Evolutionary conservation across 2,888 invertebrate genomes (phyloP), one percentile per base, ranked within the genome.

Genomic region (Dolomedes plantarius): DNA sequence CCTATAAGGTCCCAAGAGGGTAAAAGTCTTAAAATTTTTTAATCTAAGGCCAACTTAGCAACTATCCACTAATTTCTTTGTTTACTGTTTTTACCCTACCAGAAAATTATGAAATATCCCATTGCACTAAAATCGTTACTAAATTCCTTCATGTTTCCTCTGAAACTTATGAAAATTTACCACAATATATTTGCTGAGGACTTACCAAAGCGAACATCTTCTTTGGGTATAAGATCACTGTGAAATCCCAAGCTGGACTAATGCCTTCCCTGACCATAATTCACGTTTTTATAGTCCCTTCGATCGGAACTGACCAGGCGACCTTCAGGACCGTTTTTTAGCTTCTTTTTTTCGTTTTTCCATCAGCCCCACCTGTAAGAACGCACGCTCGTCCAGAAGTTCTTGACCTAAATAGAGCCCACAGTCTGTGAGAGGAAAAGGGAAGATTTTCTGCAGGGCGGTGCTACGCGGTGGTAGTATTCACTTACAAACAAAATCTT

Each of bases 221-320:
- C 73, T 67, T 74, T 50, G 41, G 62, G 64, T 71, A 36, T 71
- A 64, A 29, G 46, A 72, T 69, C 68, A 75, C 82, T 56, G 16
- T 65, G 32, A 36, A 31, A 32, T 31, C 31, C 19, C 13, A 67
- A 32, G 67, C 32, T n/a, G 67, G 23, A 67, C 67, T 67, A 67
- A 67, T 67, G 32, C 6, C 39, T 62, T 11, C 29, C 16, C n/a
- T 65, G 27, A 39, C 83, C 83, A 85, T 85, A 85, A 64, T 77
- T 85, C 83, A 85, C 83, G 73, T 85, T 85, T 85, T 77, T 85
- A 85, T 85, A 85, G 73, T 77, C 67, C 65, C 36, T 69, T 23
- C 72, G 27, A 50, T 72, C 41, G 64, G 32, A 71, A 29, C 41
- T 65, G 50, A 75, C 73, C 83, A 73, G 77, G 56, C 39, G 77